Conservation (phyloP, 2,797 vertebrate genomes). For the Natrix natrix region DNA sequence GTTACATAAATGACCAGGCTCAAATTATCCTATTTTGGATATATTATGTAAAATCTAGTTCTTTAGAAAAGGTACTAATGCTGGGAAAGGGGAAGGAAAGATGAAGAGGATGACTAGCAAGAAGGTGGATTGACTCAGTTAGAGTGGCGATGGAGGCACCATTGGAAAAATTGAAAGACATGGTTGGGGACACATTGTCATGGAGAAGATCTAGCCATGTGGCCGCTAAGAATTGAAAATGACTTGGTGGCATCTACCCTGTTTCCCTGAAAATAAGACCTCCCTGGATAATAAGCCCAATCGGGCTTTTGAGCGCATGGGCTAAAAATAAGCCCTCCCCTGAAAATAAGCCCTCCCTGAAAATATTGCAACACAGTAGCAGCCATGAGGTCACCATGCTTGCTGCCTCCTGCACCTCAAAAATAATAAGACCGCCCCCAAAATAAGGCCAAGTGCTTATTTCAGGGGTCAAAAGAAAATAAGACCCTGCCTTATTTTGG, state of each 20-base stretch:
- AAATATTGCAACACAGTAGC: too few species aligned
- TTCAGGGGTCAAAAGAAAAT: too few species aligned
- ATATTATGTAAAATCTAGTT: background rate
- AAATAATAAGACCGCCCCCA: too few species aligned
- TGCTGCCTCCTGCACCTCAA: too few species aligned
- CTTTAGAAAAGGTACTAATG: background rate
- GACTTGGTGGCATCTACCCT: background rate
- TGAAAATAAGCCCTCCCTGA: too few species aligned
- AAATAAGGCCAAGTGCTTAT: too few species aligned
- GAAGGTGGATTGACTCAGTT: background rate
- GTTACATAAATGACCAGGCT: background rate
- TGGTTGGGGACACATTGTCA: background rate
- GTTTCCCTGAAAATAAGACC: too few species aligned
- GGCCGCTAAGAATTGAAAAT: background rate
- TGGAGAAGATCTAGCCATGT: background rate
- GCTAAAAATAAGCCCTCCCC: too few species aligned
- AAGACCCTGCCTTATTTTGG: too few species aligned
- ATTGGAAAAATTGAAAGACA: background rate
- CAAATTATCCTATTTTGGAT: background rate
- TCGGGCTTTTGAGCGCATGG: too few species aligned
- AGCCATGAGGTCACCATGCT: too few species aligned
- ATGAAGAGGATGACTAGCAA: background rate
- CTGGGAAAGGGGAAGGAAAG: background rate
- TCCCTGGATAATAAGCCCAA: too few species aligned
- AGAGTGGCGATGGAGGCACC: background rate